Percentiles rank a stretch among this genome's conserved stretches.
Conservation (phyloP, 1,140 invertebrate species). For the Megathymus violae region DNA sequence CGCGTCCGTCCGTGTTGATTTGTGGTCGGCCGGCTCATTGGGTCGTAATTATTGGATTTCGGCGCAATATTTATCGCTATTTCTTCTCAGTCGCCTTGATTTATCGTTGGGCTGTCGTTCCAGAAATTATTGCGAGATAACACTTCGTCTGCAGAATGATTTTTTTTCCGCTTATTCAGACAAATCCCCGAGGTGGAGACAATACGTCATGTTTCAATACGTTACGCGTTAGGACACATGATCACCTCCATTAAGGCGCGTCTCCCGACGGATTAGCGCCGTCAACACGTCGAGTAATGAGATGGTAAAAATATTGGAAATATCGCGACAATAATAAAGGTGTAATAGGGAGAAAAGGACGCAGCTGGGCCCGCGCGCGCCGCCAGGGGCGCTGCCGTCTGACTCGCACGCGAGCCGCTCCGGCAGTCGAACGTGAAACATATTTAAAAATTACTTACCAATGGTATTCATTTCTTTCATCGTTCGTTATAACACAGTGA, state of each 20-base stretch:
- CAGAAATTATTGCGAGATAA: slow-evolving; percentile 50
- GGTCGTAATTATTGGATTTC: slow-evolving; percentile 80
- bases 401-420: slow-evolving; percentile 9
- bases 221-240: slow-evolving; percentile 74
- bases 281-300: slow-evolving; percentile 69
- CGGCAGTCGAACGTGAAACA: slow-evolving; percentile 22
- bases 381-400: slow-evolving; percentile 54
- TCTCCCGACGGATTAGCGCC: slow-evolving; percentile 77
- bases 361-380: slow-evolving; percentile 43
- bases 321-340: slow-evolving; percentile 72
- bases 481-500: too few species aligned
- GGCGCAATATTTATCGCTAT: slow-evolving; percentile 76
- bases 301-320: slow-evolving; percentile 78
- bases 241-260: slow-evolving; percentile 74
- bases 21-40: slow-evolving; percentile 75
- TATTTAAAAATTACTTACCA: slow-evolving; percentile 33
- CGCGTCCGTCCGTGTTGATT: slow-evolving; percentile 73
- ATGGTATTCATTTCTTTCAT: slow-evolving; percentile 15
- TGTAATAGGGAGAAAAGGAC: slow-evolving; percentile 52
- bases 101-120: slow-evolving; percentile 65
- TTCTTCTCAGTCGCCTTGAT: slow-evolving; percentile 70
- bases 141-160: slow-evolving; percentile 42
- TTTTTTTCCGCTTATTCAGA: slow-evolving; percentile 65
- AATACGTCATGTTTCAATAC: slow-evolving; percentile 79
- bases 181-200: slow-evolving; percentile 61